Evolutionary conservation across 2,888 invertebrate genomes (phyloP), one percentile per base, ranked within the genome.

Genomic region (Leptopilina myrica): DNA sequence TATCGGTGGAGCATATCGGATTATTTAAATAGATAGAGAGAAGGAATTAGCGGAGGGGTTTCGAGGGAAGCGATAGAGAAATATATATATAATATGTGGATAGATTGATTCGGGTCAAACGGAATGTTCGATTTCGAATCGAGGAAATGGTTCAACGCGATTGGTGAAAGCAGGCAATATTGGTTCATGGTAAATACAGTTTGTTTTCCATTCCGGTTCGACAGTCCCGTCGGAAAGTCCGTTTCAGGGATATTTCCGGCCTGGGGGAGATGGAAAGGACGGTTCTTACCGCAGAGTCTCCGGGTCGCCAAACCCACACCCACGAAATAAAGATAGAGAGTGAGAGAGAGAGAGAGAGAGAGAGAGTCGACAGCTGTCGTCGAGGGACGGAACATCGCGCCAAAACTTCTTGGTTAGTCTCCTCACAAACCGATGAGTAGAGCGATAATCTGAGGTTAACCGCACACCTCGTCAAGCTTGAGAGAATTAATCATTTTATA

Each of bases 151-250:
- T 73, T 56, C 40, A 33, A 73, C 73, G 73, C 56, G 73, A 73
- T 73, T 53, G 33, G 53, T 33, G n/a, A 56, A 73, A 73, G 56
- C 73, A 73, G 73, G 53, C 56, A 73, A 73, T 73, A 73, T 73
- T 73, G 56, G 73, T 40, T n/a, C 56, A 73, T 59, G 73, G 73
- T 73, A 56, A 73, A 73, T 73, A 73, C 73, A 73, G 73, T 73
- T 73, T 73, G 73, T 73, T 73, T 73, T 73, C 56, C n/a, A 73
- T 73, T 73, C 73, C 73, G 56, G 73, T 73, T 33, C 15, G n/a
- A 9, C 56, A 73, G 11, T n/a, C 20, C 33, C 7, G 14, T n/a
- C 56, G 73, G 73, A 40, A 73, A 73, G 73, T 73, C 73, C 73
- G 40, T 73, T 73, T 56, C 11, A 33, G 26, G 56, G 56, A 59